Evolutionary conservation across 2,888 invertebrate genomes (phyloP), one percentile per base, ranked within the genome.

Genomic region (Noctua pronuba): DNA sequence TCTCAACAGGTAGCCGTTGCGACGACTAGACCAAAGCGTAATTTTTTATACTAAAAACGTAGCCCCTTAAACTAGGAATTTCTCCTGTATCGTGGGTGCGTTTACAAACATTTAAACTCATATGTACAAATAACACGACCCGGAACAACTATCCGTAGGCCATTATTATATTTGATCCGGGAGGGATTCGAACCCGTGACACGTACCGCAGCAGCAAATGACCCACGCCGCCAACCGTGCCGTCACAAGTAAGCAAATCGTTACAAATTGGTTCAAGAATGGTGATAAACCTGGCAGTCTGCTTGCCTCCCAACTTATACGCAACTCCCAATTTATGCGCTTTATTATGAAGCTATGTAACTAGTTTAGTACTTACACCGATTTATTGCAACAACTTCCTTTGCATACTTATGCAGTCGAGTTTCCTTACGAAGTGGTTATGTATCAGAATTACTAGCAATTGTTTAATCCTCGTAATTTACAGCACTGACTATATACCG

Each of bases 381-480:
- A 68, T 38, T 44, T 44, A 60, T 86, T 84, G 85, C 85, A 64
- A 64, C 41, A 75, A 76, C 68, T 80, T 86, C 86, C 86, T 70
- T 44, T 62, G 44, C 52, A 75, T 67, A 55, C 62, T 77, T 77
- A 80, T 83, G 78, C 49, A 55, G 76, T 44, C 58, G n/a, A 44
- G 73, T 80, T 86, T 75, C 83, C 65, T 83, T 74, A 52, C 64
- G 67, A 73, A 58, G 52, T 62, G 24, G 66, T 83, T 83, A 78
- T 67, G 71, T 41, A 71, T 46, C 28, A 31, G 77, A 80, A 75
- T 62, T 35, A 71, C 24, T 60, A 11, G 16, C 41, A 35, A 35
- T 58, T 80, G 46, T 76, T 82, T 38, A 64, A 68, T 52, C 24
- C 31, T 49, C n/a, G 28, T 49, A 74, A 60, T 77, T 55, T 62